These are phyloP conservation scores for Phylloscopus whistleri DNA, from an alignment of 2,113 vertebrate species.

Conservation along the genomic window DNA sequence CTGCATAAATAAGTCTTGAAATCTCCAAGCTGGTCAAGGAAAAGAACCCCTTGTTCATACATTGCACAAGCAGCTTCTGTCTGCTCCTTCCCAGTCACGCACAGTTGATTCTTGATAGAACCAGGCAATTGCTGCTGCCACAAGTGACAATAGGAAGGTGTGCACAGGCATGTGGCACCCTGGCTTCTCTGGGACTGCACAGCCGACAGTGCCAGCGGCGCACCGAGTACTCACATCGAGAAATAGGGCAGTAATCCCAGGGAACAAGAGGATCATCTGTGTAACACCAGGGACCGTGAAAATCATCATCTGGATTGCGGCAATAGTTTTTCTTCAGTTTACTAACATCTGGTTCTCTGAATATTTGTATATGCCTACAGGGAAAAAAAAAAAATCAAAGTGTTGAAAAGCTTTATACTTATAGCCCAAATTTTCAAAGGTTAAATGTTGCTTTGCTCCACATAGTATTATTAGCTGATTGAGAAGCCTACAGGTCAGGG, in stretches of 20 bases:
- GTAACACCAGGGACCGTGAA: slow-evolving; percentile 97
- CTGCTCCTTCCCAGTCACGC: neutral
- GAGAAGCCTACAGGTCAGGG: slow-evolving; percentile 47
- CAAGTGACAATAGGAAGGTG: neutral
- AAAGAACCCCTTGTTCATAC: neutral
- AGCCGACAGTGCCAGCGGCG: neutral
- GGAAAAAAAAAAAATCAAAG: slow-evolving; percentile 49
- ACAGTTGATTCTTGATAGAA: neutral
- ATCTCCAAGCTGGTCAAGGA: slow-evolving; percentile 30
- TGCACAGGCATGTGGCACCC: neutral
- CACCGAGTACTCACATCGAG: slow-evolving; percentile 84
- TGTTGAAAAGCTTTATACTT: slow-evolving; percentile 50
- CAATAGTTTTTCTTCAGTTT: slow-evolving; percentile 89
- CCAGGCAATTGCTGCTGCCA: neutral
- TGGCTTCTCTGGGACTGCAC: neutral
- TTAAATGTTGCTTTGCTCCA: slow-evolving; percentile 44
- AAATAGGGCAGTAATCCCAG: slow-evolving; percentile 95
- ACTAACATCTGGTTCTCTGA: slow-evolving; percentile 80
- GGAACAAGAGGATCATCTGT: slow-evolving; percentile 87
- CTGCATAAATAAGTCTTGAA: slow-evolving; percentile 41
- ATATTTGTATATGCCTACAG: slow-evolving; percentile 75
- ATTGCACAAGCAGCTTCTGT: slow-evolving; percentile 43
- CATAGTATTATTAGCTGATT: slow-evolving; percentile 12
- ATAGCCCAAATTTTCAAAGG: slow-evolving; percentile 53
- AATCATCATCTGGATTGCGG: slow-evolving; percentile 95